Conservation (phyloP, 2,797 vertebrate species). For the Liparis tanakae region DNA sequence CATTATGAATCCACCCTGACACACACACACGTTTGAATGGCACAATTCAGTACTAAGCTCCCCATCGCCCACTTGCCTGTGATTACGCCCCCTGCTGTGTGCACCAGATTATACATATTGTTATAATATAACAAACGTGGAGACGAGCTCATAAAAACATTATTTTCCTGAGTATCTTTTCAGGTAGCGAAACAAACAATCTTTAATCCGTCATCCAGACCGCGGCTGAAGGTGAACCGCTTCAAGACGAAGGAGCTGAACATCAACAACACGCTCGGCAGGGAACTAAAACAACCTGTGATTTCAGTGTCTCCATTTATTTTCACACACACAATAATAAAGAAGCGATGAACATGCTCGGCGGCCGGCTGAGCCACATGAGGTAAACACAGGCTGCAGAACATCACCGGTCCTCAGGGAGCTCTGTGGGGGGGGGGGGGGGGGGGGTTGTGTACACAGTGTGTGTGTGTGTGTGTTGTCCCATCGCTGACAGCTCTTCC, state of each 20-base stretch:
- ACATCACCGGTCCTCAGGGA: too few relatives aligned
- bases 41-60: too few relatives aligned
- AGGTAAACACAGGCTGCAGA: constrained; percentile 48
- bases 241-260: too few relatives aligned
- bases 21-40: too few relatives aligned
- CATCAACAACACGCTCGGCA: not conserved
- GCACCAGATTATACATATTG: too few relatives aligned
- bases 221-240: too few relatives aligned
- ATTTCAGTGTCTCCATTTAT: constrained; percentile 21
- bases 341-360: constrained; percentile 12
- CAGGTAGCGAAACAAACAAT: not conserved
- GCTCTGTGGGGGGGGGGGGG: constrained; percentile 21
- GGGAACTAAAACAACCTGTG: not conserved
- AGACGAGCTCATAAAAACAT: too few relatives aligned
- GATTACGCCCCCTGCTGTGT: too few relatives aligned
- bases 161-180: too few relatives aligned
- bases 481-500: constrained; percentile 32
- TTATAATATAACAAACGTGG: too few relatives aligned
- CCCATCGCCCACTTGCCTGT: too few relatives aligned
- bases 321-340: not conserved
- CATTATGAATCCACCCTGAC: too few relatives aligned
- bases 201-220: not conserved
- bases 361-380: not conserved
- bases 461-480: not conserved
- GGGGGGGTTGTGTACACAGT: constrained; percentile 2